Evolutionary conservation across 1,140 invertebrate species (phyloP).

Genomic region (Ditylenchus dipsaci): DNA sequence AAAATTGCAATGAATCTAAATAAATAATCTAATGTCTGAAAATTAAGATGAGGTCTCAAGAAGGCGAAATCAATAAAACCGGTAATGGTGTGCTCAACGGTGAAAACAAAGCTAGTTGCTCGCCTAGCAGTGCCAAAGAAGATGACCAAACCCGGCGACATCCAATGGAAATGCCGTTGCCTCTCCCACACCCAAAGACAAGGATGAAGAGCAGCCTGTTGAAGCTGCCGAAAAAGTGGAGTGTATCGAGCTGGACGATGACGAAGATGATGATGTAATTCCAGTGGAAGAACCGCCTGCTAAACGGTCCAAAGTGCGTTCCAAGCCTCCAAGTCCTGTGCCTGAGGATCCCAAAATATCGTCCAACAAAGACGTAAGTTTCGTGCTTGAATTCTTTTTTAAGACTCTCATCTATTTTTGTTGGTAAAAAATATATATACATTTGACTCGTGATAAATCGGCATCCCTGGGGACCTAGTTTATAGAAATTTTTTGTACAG

Average conservation of each 20-base stretch:
- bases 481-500: constrained; percentile 1
- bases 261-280: constrained; percentile 42
- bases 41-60: no score
- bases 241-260: constrained; percentile 35
- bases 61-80: no score
- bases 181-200: not conserved
- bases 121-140: not conserved
- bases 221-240: constrained; percentile 11
- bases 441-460: constrained; percentile 8
- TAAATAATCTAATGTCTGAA: no score
- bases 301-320: constrained; percentile 12
- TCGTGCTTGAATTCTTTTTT: not conserved
- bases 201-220: not conserved
- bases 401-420: not conserved
- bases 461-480: not conserved
- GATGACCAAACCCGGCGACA: not conserved
- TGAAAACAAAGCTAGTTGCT: no score
- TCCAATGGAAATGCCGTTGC: constrained; percentile 3
- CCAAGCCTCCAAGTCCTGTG: constrained; percentile 22
- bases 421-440: not conserved
- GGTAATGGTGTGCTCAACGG: no score
- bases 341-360: constrained; percentile 39
- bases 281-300: constrained; percentile 32
- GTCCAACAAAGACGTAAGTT: constrained; percentile 4
- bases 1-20: no score